phyloP scores from a whole-genome alignment of 2,113 vertebrate genomes.

The Corvus cornix region DNA sequence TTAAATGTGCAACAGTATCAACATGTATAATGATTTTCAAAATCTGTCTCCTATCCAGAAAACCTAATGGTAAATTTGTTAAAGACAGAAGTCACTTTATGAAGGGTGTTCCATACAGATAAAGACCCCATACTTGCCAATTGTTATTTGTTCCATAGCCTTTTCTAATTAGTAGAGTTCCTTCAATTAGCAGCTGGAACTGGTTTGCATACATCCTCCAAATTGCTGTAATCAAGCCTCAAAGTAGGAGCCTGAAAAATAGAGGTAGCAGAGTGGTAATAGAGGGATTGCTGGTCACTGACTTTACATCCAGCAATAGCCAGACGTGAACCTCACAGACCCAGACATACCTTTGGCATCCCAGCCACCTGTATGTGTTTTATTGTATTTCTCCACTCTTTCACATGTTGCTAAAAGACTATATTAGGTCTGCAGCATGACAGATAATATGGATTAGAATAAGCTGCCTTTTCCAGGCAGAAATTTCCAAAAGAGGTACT shows the following conservation, averaged over 20 bases:
- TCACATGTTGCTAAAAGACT: not conserved
- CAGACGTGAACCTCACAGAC: not conserved
- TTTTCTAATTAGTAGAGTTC: slow-evolving; percentile 46
- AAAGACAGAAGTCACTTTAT: not conserved
- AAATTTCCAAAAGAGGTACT: slow-evolving; percentile 9
- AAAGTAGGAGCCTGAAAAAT: slow-evolving; percentile 17
- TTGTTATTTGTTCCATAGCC: slow-evolving; percentile 32
- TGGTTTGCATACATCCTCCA: slow-evolving; percentile 31
- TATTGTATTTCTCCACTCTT: not conserved
- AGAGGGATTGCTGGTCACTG: not conserved
- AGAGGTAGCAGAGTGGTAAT: not conserved
- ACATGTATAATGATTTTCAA: not conserved
- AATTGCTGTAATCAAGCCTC: slow-evolving; percentile 55
- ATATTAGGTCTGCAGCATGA: not conserved
- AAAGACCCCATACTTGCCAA: not conserved
- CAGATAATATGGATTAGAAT: slow-evolving; percentile 33
- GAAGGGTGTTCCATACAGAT: not conserved
- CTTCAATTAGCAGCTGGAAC: slow-evolving; percentile 47
- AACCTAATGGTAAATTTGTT: not conserved
- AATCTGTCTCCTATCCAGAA: not conserved
- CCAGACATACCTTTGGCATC: not conserved
- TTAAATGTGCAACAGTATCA: not conserved
- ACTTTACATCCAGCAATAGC: not conserved
- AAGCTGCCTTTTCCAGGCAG: not conserved
- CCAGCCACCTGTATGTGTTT: not conserved